Conservation (phyloP, 2,113 vertebrate genomes). For the Tetraodon nigroviridis region DNA sequence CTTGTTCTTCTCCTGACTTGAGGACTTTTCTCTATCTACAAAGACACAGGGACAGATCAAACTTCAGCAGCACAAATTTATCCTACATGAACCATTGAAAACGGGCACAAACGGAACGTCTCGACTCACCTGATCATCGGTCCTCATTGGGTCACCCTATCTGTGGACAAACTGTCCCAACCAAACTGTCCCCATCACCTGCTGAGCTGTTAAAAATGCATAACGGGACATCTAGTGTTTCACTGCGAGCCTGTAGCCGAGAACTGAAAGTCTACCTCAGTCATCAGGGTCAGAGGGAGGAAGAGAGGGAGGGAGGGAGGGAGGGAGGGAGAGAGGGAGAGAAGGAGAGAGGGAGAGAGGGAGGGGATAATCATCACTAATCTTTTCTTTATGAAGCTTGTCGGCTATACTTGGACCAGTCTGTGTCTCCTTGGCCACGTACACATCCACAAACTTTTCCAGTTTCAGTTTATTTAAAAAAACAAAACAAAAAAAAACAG, state of each 20-base stretch:
- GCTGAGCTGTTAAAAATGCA: slow-evolving; percentile 76
- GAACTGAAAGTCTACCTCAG: slow-evolving; percentile 56
- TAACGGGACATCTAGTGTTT: slow-evolving; percentile 64
- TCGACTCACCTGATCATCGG: slow-evolving; percentile 59
- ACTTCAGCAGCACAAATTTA: no score
- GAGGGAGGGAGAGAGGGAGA: slow-evolving; percentile 15
- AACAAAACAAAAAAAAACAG: slow-evolving; percentile 28
- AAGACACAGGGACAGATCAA: neutral
- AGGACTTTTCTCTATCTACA: no score
- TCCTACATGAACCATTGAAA: neutral
- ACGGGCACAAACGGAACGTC: slow-evolving; percentile 20
- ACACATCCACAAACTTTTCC: slow-evolving; percentile 16
- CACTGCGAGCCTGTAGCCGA: slow-evolving; percentile 45
- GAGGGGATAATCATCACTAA: slow-evolving; percentile 71
- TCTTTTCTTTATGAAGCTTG: slow-evolving; percentile 60
- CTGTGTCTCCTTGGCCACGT: slow-evolving; percentile 33
- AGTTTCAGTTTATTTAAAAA: slow-evolving; percentile 64
- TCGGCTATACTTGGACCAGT: slow-evolving; percentile 61
- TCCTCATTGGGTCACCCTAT: slow-evolving; percentile 41
- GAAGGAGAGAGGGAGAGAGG: slow-evolving; percentile 14
- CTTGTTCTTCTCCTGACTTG: no score
- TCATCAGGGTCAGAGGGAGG: slow-evolving; percentile 37
- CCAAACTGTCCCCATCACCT: slow-evolving; percentile 68
- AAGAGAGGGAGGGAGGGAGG: slow-evolving; percentile 12
- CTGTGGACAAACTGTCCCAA: slow-evolving; percentile 63